A percentile compares a stretch with the other conserved stretches of the same genome.
Evolutionary conservation across 2,888 invertebrate genomes (phyloP).

Genomic region (Pinctada fucata): DNA sequence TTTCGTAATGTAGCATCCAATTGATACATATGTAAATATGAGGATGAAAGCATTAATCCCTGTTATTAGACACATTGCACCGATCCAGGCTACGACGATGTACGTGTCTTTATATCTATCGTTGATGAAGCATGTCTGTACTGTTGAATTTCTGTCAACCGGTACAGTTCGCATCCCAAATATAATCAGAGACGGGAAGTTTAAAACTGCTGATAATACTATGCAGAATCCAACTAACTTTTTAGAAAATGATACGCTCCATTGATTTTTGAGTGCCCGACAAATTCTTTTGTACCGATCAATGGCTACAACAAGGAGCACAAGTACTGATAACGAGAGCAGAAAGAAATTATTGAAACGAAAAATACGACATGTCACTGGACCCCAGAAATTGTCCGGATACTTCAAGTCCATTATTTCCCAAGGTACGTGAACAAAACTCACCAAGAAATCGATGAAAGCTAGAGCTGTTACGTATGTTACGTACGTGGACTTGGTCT

Average conservation of each 20-base stretch:
- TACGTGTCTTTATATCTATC: not conserved
- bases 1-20: not conserved
- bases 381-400: too few relatives aligned
- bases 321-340: not conserved
- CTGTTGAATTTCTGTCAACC: not conserved
- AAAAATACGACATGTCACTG: not conserved
- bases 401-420: too few relatives aligned
- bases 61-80: not conserved
- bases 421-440: too few relatives aligned
- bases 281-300: not conserved
- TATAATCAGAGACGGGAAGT: not conserved
- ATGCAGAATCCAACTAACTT: not conserved
- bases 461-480: too few relatives aligned
- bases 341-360: not conserved
- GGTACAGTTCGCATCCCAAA: not conserved
- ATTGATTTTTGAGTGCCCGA: not conserved
- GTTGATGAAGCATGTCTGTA: not conserved
- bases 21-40: not conserved
- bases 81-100: not conserved
- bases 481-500: too few relatives aligned
- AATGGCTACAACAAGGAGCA: not conserved
- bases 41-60: not conserved
- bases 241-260: not conserved
- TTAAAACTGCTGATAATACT: not conserved
- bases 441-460: too few relatives aligned